phyloP scores from a whole-genome alignment of 2,113 vertebrate genomes.

The Mustela nigripes region DNA sequence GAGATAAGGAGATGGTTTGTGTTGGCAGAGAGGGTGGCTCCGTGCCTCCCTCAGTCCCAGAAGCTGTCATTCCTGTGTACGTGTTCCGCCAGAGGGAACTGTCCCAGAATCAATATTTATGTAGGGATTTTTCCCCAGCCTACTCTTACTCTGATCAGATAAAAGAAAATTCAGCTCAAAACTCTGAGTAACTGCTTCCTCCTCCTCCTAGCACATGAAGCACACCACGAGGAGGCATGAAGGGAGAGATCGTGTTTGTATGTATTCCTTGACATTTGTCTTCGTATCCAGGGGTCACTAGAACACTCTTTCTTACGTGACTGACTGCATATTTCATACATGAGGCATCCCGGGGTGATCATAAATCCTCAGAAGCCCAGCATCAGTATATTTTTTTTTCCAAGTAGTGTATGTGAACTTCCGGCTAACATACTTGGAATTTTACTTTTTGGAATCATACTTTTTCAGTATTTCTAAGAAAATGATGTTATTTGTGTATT shows the following conservation, averaged over 20 bases:
- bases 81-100: constrained; percentile 64
- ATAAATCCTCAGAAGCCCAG: neutral
- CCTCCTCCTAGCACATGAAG: neutral
- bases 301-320: neutral
- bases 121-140: constrained; percentile 76
- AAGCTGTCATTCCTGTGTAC: constrained; percentile 76
- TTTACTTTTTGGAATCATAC: neutral
- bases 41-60: constrained; percentile 67
- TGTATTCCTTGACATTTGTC: neutral
- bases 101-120: constrained; percentile 82
- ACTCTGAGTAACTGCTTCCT: constrained; percentile 44
- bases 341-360: neutral
- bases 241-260: neutral
- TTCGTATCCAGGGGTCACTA: neutral
- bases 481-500: neutral
- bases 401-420: neutral
- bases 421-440: neutral
- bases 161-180: constrained; percentile 52
- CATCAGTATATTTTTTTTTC: constrained; percentile 24
- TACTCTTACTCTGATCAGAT: constrained; percentile 75
- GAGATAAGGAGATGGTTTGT: constrained; percentile 78
- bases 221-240: neutral
- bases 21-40: constrained; percentile 64
- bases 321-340: neutral
- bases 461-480: constrained; percentile 46